Evolutionary conservation across 2,113 vertebrate species (phyloP).

Genomic region (Genyomyrus donnyi): DNA sequence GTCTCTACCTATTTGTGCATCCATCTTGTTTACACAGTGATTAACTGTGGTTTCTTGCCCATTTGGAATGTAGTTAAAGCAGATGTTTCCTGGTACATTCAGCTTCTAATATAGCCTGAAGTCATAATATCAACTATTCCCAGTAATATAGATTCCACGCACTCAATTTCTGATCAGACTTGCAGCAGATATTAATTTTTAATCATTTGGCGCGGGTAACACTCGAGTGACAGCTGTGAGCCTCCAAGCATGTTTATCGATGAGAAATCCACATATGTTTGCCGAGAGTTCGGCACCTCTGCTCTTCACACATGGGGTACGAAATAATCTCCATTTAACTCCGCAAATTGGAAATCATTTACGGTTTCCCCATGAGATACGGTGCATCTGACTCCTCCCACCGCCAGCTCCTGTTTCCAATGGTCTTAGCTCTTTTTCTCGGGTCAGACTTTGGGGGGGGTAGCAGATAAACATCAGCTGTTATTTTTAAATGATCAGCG

Average conservation of each 20-base stretch:
- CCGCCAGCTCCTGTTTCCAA: not conserved
- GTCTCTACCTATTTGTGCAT: not conserved
- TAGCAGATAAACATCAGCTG: not conserved
- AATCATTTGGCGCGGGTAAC: not conserved
- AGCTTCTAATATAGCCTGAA: not conserved
- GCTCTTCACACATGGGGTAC: not conserved
- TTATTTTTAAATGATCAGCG: not conserved
- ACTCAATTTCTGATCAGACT: not conserved
- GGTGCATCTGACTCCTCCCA: not conserved
- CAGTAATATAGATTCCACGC: not conserved
- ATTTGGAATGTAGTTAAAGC: not conserved
- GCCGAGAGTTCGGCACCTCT: not conserved
- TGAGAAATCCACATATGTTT: not conserved
- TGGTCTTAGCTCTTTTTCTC: not conserved
- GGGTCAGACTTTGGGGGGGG: not conserved
- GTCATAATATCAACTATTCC: not conserved
- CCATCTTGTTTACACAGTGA: not conserved
- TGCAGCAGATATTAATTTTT: not conserved
- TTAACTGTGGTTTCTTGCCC: not conserved
- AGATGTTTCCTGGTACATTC: not conserved
- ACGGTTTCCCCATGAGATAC: not conserved
- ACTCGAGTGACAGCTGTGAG: not conserved
- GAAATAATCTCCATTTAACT: not conserved
- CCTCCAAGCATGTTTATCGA: not conserved
- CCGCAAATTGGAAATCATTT: not conserved